A percentile compares a stretch with the other conserved stretches of the same genome.
phyloP scores from a whole-genome alignment of 2,797 vertebrate genomes.

The Phoeniculus purpureus region DNA sequence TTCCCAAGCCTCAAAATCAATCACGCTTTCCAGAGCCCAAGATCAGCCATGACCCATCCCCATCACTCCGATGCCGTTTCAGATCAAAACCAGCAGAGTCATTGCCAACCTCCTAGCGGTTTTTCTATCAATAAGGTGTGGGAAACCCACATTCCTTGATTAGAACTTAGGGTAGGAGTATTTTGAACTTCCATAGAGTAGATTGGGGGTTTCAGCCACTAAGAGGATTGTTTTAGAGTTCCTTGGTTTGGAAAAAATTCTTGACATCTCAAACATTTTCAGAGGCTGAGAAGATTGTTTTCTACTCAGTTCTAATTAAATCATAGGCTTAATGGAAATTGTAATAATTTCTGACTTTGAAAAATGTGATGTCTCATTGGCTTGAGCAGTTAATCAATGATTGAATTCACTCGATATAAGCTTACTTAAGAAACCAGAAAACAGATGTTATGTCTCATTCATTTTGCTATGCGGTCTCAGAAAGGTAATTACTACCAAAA shows the following conservation, averaged over 20 bases:
- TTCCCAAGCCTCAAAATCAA: not conserved
- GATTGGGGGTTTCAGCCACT: not conserved
- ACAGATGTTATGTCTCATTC: slow-evolving; percentile 67
- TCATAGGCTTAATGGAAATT: slow-evolving; percentile 34
- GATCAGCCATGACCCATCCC: not conserved
- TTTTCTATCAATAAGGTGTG: not conserved
- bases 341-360: slow-evolving; percentile 70
- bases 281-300: slow-evolving; percentile 34
- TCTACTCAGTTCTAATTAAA: slow-evolving; percentile 50
- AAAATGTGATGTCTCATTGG: slow-evolving; percentile 64
- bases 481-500: slow-evolving; percentile 62
- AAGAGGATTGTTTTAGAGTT: not conserved
- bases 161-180: not conserved
- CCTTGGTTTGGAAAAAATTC: not conserved
- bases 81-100: not conserved
- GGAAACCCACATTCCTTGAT: not conserved
- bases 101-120: not conserved
- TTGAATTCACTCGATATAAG: slow-evolving; percentile 50
- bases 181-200: not conserved
- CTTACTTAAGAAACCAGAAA: slow-evolving; percentile 65
- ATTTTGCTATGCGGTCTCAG: slow-evolving; percentile 34
- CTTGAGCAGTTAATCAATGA: slow-evolving; percentile 69
- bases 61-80: not conserved
- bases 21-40: not conserved
- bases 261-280: slow-evolving; percentile 38